Conservation (phyloP, 2,797 vertebrate species). For the Poecilia picta region DNA sequence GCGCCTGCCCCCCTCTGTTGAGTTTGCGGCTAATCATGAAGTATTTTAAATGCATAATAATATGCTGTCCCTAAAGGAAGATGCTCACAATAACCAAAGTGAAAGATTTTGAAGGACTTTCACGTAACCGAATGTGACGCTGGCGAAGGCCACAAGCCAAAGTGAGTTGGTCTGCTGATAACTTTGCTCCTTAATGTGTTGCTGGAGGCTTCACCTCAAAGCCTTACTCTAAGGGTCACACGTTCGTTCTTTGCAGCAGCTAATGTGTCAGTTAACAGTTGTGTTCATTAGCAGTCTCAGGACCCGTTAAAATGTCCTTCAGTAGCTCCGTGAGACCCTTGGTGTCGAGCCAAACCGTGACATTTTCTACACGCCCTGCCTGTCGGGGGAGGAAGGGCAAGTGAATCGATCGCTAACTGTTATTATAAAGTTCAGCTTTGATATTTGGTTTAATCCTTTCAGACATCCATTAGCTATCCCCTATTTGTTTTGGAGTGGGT, state of each 20-base stretch:
- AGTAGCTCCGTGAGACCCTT: constrained; percentile 22
- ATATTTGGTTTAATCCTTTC: constrained; percentile 20
- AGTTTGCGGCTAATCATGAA: constrained; percentile 5
- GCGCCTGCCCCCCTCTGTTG: constrained; percentile 5
- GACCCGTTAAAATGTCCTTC: constrained; percentile 60
- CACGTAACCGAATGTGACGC: constrained; percentile 35
- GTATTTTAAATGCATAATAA: constrained; percentile 19
- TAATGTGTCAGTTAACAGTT: constrained; percentile 61
- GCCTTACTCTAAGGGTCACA: constrained; percentile 51
- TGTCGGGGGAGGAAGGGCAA: background rate
- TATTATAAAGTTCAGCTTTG: constrained; percentile 27
- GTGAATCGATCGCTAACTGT: constrained; percentile 30
- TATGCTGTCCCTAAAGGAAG: constrained; percentile 28
- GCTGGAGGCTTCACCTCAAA: background rate
- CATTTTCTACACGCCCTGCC: constrained; percentile 32
- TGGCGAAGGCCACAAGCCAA: background rate
- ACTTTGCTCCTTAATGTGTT: background rate
- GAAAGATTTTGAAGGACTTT: constrained; percentile 49
- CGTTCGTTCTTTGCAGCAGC: constrained; percentile 49
- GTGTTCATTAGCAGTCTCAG: constrained; percentile 55
- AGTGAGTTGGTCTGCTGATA: background rate
- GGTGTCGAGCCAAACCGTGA: constrained; percentile 36
- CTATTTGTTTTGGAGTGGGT: constrained; percentile 10
- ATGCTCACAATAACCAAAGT: constrained; percentile 16
- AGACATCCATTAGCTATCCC: constrained; percentile 10